Base-by-base conservation (phyloP, 1,140 invertebrate species). In the Lutraria rhynchaena region DNA sequence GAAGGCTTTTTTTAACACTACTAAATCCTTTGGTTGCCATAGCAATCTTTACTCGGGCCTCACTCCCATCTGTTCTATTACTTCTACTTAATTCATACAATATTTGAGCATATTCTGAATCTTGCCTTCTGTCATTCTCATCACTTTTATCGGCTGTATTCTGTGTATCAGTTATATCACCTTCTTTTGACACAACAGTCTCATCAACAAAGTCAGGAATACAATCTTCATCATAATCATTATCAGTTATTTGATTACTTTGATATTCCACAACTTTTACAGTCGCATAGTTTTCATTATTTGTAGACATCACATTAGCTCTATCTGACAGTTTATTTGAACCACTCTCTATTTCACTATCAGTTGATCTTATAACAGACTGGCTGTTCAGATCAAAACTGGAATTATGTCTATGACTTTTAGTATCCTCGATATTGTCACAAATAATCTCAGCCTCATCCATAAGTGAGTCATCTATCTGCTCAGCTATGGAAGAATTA, bases 71-170 rank as follows among this genome's bases (percentile, higher is more conserved):
- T 19, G 71, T 19, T 58, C 27, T 22, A 37, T 55, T 31, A 5
- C 53, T 55, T 44, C 57, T 27, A 60, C 71, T 74, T 33, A 74
- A 35, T 41, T 74, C 71, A 74, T n/a, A 74, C 41, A 74, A 74
- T 22, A 74, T 74, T 24, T 74, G 53, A 19, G 71, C 71, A 74
- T 44, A 74, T 35, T 46, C 55, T 0, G 55, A 60, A 11, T 60
- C 57, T 9, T 57, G 55, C n/a, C 35, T 57, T 15, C 44, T 58
- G 2, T 58, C 55, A 24, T 24, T 24, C 2, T 15, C 22, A 24
- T 1, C 24, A 29, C 24, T 58, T 31, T 29, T 24, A 58, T 58
- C 24, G 15, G 4, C 29, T 9, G 7, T 22, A 1, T n/a, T 57
- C 17, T 46, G 15, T 19, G 13, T 15, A 1, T 19, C 11, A 55